Conservation (phyloP, 2,888 invertebrate genomes). For the Chloroclystis v-ata region DNA sequence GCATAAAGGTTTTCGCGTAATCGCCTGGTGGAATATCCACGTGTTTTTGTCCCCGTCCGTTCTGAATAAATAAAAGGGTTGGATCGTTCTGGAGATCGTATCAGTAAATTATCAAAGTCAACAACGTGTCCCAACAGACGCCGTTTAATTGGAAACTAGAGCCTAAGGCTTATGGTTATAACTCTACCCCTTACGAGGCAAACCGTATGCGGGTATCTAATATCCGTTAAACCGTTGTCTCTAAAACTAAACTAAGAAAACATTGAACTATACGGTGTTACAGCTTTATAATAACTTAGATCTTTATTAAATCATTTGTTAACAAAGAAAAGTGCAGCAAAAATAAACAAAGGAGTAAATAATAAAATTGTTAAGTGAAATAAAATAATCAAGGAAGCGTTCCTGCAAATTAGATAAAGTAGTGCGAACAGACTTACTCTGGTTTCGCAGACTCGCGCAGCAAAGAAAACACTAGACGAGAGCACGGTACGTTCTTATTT, state of each 20-base stretch:
- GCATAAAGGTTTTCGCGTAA: slow-evolving; percentile 2
- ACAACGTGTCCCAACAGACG: slow-evolving; percentile 8
- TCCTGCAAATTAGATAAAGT: slow-evolving; percentile 16
- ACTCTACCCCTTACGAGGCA: neutral
- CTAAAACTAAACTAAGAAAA: no score
- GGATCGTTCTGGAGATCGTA: slow-evolving; percentile 3
- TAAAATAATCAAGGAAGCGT: slow-evolving; percentile 10
- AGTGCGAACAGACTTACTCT: slow-evolving; percentile 18
- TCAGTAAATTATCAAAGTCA: slow-evolving; percentile 8
- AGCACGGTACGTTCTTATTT: slow-evolving; percentile 12
- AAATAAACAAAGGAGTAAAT: no score
- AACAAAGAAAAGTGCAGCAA: no score
- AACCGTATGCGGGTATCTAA: neutral
- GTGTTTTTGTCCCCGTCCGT: neutral
- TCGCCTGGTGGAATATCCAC: slow-evolving; percentile 3
- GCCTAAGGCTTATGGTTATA: slow-evolving; percentile 3
- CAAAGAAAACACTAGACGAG: slow-evolving; percentile 9
- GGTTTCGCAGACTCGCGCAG: slow-evolving; percentile 11
- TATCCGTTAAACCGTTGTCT: neutral
- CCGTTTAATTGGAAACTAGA: slow-evolving; percentile 11
- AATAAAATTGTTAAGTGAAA: neutral
- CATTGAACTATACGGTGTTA: no score
- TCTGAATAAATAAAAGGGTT: slow-evolving; percentile 4
- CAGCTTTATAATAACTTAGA: no score
- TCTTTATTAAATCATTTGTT: no score